These are phyloP conservation scores for Vespertilio murinus DNA, from an alignment of 2,797 vertebrate species.

Conservation along the genomic window DNA sequence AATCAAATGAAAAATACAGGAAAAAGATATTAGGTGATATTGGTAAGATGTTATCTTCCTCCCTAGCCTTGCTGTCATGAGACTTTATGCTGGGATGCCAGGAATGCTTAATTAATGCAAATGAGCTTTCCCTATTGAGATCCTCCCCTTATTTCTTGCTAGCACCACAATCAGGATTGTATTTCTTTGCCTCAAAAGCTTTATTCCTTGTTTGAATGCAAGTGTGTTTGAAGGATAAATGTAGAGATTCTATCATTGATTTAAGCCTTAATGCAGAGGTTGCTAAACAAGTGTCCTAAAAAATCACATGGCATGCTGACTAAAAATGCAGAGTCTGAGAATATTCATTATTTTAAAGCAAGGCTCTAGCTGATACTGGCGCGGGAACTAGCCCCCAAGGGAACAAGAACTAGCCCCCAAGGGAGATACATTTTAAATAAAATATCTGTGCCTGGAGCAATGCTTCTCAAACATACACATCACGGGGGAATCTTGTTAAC, in stretches of 20 bases:
- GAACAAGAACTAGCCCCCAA: not conserved
- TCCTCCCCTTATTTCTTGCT: not conserved
- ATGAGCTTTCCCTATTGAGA: not conserved
- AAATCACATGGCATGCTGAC: not conserved
- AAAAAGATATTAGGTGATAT: not conserved
- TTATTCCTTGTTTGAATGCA: not conserved
- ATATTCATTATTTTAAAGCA: not conserved
- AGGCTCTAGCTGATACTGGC: not conserved
- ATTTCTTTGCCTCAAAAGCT: not conserved
- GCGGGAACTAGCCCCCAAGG: not conserved
- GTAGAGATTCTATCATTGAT: not conserved
- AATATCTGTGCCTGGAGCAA: not conserved
- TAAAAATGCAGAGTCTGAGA: not conserved
- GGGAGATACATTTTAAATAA: not conserved
- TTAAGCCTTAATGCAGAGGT: not conserved
- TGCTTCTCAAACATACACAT: not conserved
- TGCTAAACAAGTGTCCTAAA: not conserved
- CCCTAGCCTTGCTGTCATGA: not conserved
- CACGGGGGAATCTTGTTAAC: not conserved
- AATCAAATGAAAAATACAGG: slow-evolving; percentile 70
- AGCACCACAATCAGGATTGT: not conserved
- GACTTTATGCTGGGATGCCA: not conserved
- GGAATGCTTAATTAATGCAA: not conserved
- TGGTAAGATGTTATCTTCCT: not conserved
- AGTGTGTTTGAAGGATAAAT: not conserved